These are phyloP conservation scores for Halichoerus grypus DNA, from an alignment of 2,113 vertebrate species.

Conservation along the genomic window DNA sequence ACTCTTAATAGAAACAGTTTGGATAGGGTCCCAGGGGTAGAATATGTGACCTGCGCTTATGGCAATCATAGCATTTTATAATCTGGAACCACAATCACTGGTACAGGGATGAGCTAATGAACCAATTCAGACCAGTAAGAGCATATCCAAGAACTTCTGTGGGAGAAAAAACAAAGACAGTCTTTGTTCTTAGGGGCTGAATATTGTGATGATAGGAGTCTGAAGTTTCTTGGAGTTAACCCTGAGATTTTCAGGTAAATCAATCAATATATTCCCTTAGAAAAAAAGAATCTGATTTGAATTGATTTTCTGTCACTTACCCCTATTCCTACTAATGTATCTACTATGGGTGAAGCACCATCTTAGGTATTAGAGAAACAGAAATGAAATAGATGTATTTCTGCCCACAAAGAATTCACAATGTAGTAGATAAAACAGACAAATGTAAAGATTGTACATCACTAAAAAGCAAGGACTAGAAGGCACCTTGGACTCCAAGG, in stretches of 20 bases:
- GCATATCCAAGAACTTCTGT: not conserved
- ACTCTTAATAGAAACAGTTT: not conserved
- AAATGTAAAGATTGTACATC: not conserved
- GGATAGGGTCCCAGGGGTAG: not conserved
- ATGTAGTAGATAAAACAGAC: not conserved
- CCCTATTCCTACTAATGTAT: not conserved
- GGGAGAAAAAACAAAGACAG: not conserved
- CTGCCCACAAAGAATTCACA: slow-evolving; percentile 19
- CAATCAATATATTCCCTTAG: not conserved
- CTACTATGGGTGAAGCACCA: not conserved
- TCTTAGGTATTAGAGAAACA: not conserved
- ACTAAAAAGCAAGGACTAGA: not conserved
- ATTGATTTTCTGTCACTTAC: not conserved
- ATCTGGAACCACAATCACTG: not conserved
- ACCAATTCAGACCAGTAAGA: not conserved
- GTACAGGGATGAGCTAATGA: not conserved
- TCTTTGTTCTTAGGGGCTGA: not conserved
- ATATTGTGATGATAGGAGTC: not conserved
- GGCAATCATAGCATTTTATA: not conserved
- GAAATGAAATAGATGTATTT: not conserved
- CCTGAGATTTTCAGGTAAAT: slow-evolving; percentile 44
- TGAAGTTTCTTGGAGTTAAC: not conserved
- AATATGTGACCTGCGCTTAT: not conserved
- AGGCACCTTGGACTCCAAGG: not conserved
- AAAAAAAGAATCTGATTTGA: not conserved